A percentile compares a stretch with the other conserved stretches of the same genome.
Conservation (phyloP, 1,140 invertebrate species). For the Ceratosolen solmsi region DNA sequence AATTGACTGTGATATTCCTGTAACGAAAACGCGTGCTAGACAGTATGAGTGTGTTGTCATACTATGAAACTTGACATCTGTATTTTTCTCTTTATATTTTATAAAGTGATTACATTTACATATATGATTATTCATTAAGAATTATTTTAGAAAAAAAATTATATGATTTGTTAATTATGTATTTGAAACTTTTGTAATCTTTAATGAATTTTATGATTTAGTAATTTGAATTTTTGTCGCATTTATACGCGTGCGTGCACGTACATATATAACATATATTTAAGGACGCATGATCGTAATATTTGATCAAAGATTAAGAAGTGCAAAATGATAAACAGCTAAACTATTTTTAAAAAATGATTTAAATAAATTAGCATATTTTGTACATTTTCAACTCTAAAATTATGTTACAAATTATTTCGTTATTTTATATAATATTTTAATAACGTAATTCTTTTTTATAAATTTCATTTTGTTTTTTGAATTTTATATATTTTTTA, state of each 20-base stretch:
- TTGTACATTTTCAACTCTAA: not conserved
- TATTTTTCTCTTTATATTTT: slow-evolving; percentile 25
- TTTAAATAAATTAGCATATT: not conserved
- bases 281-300: not conserved
- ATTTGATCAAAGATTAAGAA: not conserved
- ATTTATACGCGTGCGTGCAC: not conserved
- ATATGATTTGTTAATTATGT: slow-evolving; percentile 2
- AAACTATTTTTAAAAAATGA: not conserved
- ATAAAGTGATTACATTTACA: slow-evolving; percentile 3
- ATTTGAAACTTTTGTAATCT: not conserved
- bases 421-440: not conserved
- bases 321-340: not conserved
- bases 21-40: slow-evolving; percentile 64
- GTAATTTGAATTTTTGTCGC: not conserved
- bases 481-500: not conserved
- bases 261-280: not conserved
- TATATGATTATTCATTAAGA: slow-evolving; percentile 7
- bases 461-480: not conserved
- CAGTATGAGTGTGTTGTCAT: slow-evolving; percentile 69
- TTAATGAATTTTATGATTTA: not conserved
- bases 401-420: not conserved
- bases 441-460: not conserved
- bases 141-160: slow-evolving; percentile 4
- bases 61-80: slow-evolving; percentile 57
- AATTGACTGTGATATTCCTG: slow-evolving; percentile 72